These are phyloP conservation scores for Anguilla megastoma DNA, from an alignment of 2,797 vertebrate species.

Conservation along the genomic window DNA sequence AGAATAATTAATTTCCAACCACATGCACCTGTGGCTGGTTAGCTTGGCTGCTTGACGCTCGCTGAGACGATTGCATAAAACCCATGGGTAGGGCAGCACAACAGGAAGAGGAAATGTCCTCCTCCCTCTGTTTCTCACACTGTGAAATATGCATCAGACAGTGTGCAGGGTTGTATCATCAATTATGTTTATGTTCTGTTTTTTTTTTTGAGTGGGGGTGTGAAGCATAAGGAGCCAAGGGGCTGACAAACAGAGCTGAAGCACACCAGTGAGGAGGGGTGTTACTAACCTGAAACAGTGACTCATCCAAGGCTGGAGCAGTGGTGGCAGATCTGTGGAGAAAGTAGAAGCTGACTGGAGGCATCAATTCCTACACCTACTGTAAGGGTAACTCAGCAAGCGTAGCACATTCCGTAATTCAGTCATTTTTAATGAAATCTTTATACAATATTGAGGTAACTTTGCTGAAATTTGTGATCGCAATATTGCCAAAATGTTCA, in stretches of 20 bases:
- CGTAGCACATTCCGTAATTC: too few relatives aligned
- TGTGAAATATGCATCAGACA: not conserved
- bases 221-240: not conserved
- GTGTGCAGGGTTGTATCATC: not conserved
- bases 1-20: not conserved
- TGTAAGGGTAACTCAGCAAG: not conserved
- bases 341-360: too few relatives aligned
- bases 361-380: not conserved
- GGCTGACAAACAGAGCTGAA: not conserved
- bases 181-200: not conserved
- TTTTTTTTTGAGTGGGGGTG: not conserved
- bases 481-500: too few relatives aligned
- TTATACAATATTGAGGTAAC: too few relatives aligned
- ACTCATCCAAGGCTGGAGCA: not conserved
- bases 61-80: not conserved
- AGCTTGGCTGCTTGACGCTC: not conserved
- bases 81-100: not conserved
- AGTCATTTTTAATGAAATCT: too few relatives aligned
- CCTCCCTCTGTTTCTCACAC: not conserved
- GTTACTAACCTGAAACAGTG: not conserved
- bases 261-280: not conserved
- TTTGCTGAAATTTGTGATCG: too few relatives aligned
- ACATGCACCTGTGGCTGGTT: conserved; percentile 5
- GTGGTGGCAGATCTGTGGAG: not conserved
- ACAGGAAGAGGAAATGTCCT: not conserved